A percentile compares a stretch with the other conserved stretches of the same genome.
These are phyloP conservation scores for Micrasema longulum DNA, from an alignment of 1,140 invertebrate species.

Conservation along the genomic window DNA sequence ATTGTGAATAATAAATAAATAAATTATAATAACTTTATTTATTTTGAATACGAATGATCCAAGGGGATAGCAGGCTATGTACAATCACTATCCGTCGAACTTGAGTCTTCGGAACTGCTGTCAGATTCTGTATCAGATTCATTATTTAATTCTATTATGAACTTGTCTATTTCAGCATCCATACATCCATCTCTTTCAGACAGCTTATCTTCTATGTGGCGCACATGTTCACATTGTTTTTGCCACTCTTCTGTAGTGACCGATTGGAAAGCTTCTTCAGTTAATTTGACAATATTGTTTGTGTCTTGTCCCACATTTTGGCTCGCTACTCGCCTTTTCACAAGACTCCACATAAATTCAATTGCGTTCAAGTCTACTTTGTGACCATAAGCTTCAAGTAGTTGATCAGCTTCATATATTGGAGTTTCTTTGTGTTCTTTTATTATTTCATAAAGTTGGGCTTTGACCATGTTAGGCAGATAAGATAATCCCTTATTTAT, in stretches of 20 bases:
- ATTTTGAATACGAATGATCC: too few species aligned
- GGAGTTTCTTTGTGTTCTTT: conserved; percentile 42
- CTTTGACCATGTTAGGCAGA: conserved; percentile 4
- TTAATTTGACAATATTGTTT: neutral
- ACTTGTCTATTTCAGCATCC: too few species aligned
- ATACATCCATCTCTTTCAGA: too few species aligned
- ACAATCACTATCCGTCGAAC: too few species aligned
- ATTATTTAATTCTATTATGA: too few species aligned
- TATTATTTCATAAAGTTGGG: conserved; percentile 9
- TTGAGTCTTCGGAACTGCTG: too few species aligned
- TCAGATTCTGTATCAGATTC: too few species aligned
- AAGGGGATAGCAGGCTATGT: too few species aligned
- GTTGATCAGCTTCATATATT: conserved; percentile 41
- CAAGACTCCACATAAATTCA: conserved; percentile 58
- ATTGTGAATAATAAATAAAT: too few species aligned
- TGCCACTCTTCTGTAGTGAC: neutral
- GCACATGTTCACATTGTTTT: conserved; percentile 1
- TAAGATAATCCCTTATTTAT: neutral
- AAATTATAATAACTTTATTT: too few species aligned
- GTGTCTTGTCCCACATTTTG: conserved; percentile 35
- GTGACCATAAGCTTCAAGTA: conserved; percentile 36
- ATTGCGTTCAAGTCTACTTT: conserved; percentile 59
- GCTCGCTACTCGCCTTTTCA: conserved; percentile 51
- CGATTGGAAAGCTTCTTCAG: neutral
- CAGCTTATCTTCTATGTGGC: too few species aligned